phyloP scores from a whole-genome alignment of 2,888 invertebrate species.

The Drosophila lacicola region DNA sequence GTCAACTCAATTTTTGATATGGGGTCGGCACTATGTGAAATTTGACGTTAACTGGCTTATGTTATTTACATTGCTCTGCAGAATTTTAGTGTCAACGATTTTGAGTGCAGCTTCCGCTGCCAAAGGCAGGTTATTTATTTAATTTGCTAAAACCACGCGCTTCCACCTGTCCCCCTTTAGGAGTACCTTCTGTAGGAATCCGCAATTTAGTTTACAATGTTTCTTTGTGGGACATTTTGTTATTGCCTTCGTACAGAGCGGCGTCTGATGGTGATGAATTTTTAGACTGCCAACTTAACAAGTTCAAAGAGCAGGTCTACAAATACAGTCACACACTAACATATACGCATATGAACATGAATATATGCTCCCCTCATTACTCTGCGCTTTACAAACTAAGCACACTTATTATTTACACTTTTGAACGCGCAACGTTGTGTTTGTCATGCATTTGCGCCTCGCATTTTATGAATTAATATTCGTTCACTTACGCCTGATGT shows the following conservation, averaged over 20 bases:
- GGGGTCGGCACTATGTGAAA: conserved; percentile 1
- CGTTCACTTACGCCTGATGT: conserved; percentile 79
- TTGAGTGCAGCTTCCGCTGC: conserved; percentile 53
- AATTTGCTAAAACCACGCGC: conserved; percentile 42
- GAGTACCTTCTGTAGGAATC: not conserved
- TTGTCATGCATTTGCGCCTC: conserved; percentile 63
- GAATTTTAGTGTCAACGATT: conserved; percentile 48
- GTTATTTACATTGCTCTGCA: conserved; percentile 54
- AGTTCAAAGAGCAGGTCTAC: conserved; percentile 26
- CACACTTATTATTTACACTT: conserved; percentile 80
- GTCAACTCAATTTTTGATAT: not conserved
- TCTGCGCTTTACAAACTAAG: conserved; percentile 51
- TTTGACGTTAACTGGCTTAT: conserved; percentile 18
- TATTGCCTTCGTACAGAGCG: conserved; percentile 52
- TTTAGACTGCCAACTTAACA: conserved; percentile 27
- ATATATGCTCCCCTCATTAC: conserved; percentile 8
- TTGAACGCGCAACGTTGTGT: conserved; percentile 76
- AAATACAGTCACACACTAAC: conserved; percentile 22
- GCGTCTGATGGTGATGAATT: conserved; percentile 33
- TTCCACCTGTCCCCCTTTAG: too few relatives aligned
- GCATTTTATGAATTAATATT: conserved; percentile 80
- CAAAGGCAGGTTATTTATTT: conserved; percentile 41
- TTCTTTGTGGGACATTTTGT: conserved; percentile 32
- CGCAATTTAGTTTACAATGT: conserved; percentile 16
- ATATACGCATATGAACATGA: conserved; percentile 1